Evolutionary conservation across 2,888 invertebrate genomes (phyloP).

Genomic region (Ephialtes manifestator): DNA sequence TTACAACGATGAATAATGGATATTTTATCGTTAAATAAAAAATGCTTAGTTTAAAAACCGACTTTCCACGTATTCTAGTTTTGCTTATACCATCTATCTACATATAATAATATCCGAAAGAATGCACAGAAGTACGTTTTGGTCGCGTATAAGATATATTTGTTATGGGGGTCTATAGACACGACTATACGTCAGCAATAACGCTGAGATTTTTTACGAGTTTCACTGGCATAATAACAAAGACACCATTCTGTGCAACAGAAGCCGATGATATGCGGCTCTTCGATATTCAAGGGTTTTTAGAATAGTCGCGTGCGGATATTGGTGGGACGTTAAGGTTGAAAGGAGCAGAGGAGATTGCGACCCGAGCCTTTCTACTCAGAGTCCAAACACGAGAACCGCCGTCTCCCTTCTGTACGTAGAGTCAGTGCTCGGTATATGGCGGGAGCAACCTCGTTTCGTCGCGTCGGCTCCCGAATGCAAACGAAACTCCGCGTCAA

Average conservation of each 20-base stretch:
- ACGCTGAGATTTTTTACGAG: slow-evolving; percentile 11
- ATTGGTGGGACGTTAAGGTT: slow-evolving; percentile 41
- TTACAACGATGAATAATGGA: no score
- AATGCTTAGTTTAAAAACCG: no score
- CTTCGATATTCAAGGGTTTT: slow-evolving; percentile 46
- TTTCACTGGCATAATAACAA: slow-evolving; percentile 36
- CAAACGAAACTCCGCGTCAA: slow-evolving; percentile 44
- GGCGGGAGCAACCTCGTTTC: slow-evolving; percentile 39
- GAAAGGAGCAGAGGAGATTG: slow-evolving; percentile 26
- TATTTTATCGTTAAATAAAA: no score
- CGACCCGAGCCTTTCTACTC: slow-evolving; percentile 42
- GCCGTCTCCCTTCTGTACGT: slow-evolving; percentile 13
- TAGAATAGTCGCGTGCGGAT: slow-evolving; percentile 53
- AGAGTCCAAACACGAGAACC: slow-evolving; percentile 50
- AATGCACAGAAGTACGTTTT: no score
- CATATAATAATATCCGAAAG: no score
- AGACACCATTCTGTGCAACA: background rate
- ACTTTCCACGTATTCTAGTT: no score
- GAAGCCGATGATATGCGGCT: background rate
- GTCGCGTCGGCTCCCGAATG: slow-evolving; percentile 58
- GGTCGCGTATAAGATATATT: no score
- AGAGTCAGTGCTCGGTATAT: slow-evolving; percentile 20
- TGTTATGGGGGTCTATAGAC: no score
- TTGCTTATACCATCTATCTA: no score
- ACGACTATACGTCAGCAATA: no score